Evolutionary conservation across 2,888 invertebrate genomes (phyloP), one percentile per base, ranked within the genome.

Genomic region (Penaeus monodon): DNA sequence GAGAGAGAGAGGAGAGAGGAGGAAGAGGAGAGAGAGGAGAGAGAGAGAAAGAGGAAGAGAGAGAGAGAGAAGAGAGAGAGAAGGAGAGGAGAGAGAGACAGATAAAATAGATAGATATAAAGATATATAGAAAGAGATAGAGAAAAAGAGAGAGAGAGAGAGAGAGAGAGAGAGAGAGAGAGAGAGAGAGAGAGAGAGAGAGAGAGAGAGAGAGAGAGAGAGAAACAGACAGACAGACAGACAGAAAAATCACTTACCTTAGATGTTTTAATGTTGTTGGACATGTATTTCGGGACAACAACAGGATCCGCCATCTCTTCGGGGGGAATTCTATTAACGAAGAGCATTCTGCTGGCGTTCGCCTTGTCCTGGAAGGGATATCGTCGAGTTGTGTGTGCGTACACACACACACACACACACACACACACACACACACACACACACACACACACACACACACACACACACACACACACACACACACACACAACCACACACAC

Each of bases 211-310:
- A n/a, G 7, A 66, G n/a, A 44, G 27, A 29, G 1, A 17, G 29
- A 1, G 29, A 63, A 63, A 57, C 63, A 57, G 49, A 57, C 27
- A 57, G 78, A 57, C n/a, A 49, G 22, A 76, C 24, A 68, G 6
- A 68, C 17, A 68, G 3, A 68, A 22, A 79, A 27, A 17, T 22
- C 27, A 2, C 65, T 86, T 63, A 86, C 86, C 86, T 86, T 81
- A 4, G 86, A 77, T 3, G 86, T 78, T 64, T 86, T 86, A n/a
- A 86, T 81, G 63, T 44, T 82, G 82, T 86, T 86, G 63, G 77
- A 57, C 12, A n/a, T 14, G 77, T 86, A 86, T 4, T 64, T 65
- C 20, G 86, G 81, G 17, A 82, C 12, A 10, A 14, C 20, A 8
- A 57, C 57, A 0, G 77, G 78, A 17, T 77, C 27, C 2, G 24